Percentiles rank a stretch among this genome's conserved stretches.
phyloP scores from a whole-genome alignment of 2,888 invertebrate genomes.

The Coelopa pilipes region DNA sequence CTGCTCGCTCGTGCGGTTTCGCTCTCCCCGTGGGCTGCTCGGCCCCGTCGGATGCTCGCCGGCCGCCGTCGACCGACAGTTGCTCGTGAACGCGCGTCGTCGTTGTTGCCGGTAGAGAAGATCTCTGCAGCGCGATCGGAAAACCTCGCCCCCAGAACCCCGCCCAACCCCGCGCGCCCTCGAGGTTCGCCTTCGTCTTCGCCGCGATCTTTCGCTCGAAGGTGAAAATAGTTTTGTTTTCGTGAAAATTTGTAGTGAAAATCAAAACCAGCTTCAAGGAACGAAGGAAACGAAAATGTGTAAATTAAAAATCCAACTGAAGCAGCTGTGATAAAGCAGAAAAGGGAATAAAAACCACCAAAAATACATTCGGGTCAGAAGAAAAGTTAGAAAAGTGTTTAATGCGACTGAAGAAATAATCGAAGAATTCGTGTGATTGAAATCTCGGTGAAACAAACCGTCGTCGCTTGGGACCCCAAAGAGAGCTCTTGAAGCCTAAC shows the following conservation, averaged over 20 bases:
- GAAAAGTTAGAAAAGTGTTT: slow-evolving; percentile 13
- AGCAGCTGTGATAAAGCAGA: slow-evolving; percentile 18
- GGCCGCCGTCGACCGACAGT: slow-evolving; percentile 20
- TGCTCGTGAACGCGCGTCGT: slow-evolving; percentile 20
- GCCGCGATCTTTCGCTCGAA: no score
- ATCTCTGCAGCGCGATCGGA: neutral
- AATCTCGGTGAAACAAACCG: no score
- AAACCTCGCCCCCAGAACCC: neutral
- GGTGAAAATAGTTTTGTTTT: neutral
- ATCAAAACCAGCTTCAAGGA: slow-evolving; percentile 5
- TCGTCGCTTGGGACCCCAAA: no score
- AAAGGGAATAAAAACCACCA: neutral
- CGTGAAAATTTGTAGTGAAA: no score
- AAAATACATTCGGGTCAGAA: neutral
- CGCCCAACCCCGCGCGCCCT: no score
- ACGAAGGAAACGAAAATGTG: slow-evolving; percentile 35
- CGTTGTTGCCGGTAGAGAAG: slow-evolving; percentile 8
- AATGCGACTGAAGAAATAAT: no score
- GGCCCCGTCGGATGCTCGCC: neutral
- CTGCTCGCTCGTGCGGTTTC: neutral
- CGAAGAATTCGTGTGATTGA: no score
- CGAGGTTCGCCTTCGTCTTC: no score
- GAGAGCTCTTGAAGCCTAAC: slow-evolving; percentile 40
- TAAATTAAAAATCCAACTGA: slow-evolving; percentile 33
- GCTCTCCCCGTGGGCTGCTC: neutral